Evolutionary conservation across 2,888 invertebrate genomes (phyloP).

Genomic region (Xiphydria camelus): DNA sequence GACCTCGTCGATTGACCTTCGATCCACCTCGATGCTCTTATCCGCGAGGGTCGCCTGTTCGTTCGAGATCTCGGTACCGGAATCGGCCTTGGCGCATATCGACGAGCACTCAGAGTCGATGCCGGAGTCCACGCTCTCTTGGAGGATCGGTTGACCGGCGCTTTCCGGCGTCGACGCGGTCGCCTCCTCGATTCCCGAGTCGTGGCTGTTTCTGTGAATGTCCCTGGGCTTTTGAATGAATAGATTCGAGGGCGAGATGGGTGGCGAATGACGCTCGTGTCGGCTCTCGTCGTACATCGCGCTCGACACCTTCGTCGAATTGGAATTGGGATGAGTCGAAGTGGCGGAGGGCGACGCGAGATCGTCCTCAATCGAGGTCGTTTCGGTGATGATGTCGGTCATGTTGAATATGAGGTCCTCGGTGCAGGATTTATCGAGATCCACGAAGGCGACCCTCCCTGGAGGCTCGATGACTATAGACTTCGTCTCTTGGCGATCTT

Average conservation of each 20-base stretch:
- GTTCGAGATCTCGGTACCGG: not conserved
- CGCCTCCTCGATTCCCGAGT: constrained; percentile 37
- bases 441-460: too few species aligned
- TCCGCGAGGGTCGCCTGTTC: not conserved
- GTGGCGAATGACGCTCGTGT: constrained; percentile 16
- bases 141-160: constrained; percentile 23
- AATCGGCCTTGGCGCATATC: constrained; percentile 25
- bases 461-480: too few species aligned
- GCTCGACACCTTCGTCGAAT: constrained; percentile 9
- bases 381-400: constrained; percentile 33
- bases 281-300: constrained; percentile 1
- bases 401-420: constrained; percentile 40
- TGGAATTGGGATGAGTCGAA: constrained; percentile 15
- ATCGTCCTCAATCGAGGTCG: constrained; percentile 18
- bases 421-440: constrained; percentile 24
- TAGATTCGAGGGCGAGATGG: constrained; percentile 28
- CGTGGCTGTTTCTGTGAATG: constrained; percentile 36
- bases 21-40: too few species aligned
- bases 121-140: constrained; percentile 39
- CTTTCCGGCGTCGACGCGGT: constrained; percentile 27
- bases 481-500: too few species aligned
- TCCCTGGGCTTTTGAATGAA: constrained; percentile 29
- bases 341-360: constrained; percentile 18
- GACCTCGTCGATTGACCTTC: too few species aligned
- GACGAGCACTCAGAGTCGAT: constrained; percentile 44